Percentiles rank a stretch among this genome's conserved stretches.
phyloP scores from a whole-genome alignment of 2,797 vertebrate species.

The Morelia viridis region DNA sequence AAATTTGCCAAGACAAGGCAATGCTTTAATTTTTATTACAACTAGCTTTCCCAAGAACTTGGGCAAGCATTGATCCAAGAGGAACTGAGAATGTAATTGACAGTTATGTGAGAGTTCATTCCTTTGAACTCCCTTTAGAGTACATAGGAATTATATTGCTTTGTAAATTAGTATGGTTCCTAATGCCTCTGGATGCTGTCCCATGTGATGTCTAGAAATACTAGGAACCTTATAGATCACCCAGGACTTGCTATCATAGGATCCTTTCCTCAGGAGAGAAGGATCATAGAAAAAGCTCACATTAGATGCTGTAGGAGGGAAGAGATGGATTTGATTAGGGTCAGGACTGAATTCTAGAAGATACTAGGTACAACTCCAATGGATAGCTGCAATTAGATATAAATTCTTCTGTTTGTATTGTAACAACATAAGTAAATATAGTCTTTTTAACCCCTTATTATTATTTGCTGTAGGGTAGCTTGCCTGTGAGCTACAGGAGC shows the following conservation, averaged over 20 bases:
- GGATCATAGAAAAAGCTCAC: background rate
- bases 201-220: background rate
- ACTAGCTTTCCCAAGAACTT: background rate
- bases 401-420: background rate
- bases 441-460: background rate
- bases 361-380: background rate
- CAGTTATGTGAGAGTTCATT: background rate
- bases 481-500: background rate
- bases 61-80: background rate
- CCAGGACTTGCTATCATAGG: background rate
- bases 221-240: background rate
- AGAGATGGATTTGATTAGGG: background rate
- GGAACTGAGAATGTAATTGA: background rate
- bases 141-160: background rate
- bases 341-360: background rate
- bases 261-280: background rate
- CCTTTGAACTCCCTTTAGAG: background rate
- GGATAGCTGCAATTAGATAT: background rate
- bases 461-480: background rate
- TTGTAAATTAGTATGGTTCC: background rate
- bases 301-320: background rate
- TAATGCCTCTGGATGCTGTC: background rate
- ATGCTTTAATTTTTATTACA: background rate
- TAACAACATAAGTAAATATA: background rate
- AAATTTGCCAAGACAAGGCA: background rate